Conservation (phyloP, 2,888 invertebrate species). For the Taenaris catops region DNA sequence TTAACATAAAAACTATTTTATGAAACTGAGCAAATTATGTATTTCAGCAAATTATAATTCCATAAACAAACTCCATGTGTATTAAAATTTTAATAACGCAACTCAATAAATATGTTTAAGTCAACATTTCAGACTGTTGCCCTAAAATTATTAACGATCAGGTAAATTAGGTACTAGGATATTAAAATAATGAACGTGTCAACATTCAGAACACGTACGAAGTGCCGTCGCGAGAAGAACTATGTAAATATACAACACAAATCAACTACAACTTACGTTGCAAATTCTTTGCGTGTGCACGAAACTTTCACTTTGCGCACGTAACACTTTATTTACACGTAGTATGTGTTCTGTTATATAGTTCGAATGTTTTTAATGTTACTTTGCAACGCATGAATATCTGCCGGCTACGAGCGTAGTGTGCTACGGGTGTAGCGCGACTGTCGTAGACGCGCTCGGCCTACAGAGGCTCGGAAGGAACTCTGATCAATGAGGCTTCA, state of each 20-base stretch:
- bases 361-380: too few species aligned
- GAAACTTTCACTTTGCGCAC: constrained; percentile 23
- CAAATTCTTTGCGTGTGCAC: constrained; percentile 5
- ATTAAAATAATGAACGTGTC: constrained; percentile 15
- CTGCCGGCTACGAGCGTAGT: constrained; percentile 56
- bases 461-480: constrained; percentile 33
- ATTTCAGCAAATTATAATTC: too few species aligned
- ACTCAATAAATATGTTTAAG: too few species aligned
- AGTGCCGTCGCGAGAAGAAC: constrained; percentile 1
- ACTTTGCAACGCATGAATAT: too few species aligned
- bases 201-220: too few species aligned
- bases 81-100: too few species aligned
- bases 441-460: constrained; percentile 44
- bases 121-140: too few species aligned
- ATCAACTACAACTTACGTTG: constrained; percentile 17
- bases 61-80: too few species aligned
- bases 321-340: constrained; percentile 24
- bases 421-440: constrained; percentile 50
- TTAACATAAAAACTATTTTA: too few species aligned
- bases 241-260: constrained; percentile 4
- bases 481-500: constrained; percentile 37
- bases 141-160: not conserved
- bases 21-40: too few species aligned
- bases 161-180: not conserved
- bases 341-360: too few species aligned